Evolutionary conservation across 2,797 vertebrate species (phyloP).

Genomic region (Lindbergichthys nudifrons): DNA sequence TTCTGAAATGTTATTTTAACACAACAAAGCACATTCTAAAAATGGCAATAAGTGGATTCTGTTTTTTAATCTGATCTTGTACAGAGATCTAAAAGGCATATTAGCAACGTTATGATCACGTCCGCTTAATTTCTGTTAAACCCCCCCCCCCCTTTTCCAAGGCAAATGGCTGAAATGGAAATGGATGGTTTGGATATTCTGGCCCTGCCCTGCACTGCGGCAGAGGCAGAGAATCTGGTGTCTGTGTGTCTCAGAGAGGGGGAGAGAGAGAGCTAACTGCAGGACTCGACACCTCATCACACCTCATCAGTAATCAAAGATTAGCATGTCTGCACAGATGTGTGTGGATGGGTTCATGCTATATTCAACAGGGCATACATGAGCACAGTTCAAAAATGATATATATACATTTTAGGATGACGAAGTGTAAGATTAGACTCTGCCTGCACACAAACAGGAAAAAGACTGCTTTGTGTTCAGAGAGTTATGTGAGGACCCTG

Average conservation of each 20-base stretch:
- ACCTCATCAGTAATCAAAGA: conserved; percentile 77
- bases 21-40: too few species aligned
- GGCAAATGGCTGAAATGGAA: conserved; percentile 61
- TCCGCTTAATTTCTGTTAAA: conserved; percentile 31
- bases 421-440: conserved; percentile 3
- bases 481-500: conserved; percentile 36
- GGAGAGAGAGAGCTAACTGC: conserved; percentile 62
- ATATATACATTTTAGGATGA: neutral
- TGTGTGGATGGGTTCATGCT: conserved; percentile 5
- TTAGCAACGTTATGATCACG: conserved; percentile 4
- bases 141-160: conserved; percentile 17
- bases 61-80: neutral
- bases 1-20: too few species aligned
- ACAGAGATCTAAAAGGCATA: neutral
- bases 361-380: neutral
- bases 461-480: conserved; percentile 36
- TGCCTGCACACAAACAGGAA: conserved; percentile 13
- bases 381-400: neutral
- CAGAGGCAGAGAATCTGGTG: conserved; percentile 76
- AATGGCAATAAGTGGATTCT: too few species aligned
- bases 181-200: conserved; percentile 76
- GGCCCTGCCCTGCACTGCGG: conserved; percentile 83
- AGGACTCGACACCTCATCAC: conserved; percentile 72
- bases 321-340: conserved; percentile 59
- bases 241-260: conserved; percentile 54